Evolutionary conservation across 2,888 invertebrate genomes (phyloP).

Genomic region (Thecocarcelia acutangulata): DNA sequence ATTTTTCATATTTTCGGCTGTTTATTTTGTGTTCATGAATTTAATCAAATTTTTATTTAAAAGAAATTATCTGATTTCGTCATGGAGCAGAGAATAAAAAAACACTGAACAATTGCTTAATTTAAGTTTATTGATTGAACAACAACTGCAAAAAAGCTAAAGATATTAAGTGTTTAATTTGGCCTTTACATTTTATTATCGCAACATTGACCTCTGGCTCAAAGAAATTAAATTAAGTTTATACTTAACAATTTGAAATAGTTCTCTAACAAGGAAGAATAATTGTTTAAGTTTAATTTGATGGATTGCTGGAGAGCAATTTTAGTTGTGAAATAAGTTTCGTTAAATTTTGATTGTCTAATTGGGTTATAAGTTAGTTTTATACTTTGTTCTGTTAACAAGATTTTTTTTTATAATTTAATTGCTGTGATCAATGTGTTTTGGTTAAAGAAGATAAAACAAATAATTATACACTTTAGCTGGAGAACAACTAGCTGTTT

Average conservation of each 20-base stretch:
- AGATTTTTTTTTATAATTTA: too few relatives aligned
- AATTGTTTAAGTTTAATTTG: neutral
- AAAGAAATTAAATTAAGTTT: slow-evolving; percentile 19
- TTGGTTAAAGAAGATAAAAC: too few relatives aligned
- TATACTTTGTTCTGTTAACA: too few relatives aligned
- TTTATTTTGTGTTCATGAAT: slow-evolving; percentile 60
- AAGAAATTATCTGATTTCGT: slow-evolving; percentile 56
- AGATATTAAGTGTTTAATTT: slow-evolving; percentile 22
- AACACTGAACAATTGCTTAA: slow-evolving; percentile 61
- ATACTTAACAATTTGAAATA: neutral
- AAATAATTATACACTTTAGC: too few relatives aligned
- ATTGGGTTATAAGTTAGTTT: too few relatives aligned
- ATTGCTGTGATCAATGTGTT: too few relatives aligned
- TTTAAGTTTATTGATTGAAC: slow-evolving; percentile 59
- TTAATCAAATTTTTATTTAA: slow-evolving; percentile 60
- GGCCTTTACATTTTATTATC: slow-evolving; percentile 5
- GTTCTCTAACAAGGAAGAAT: too few relatives aligned
- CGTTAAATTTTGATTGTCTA: too few relatives aligned
- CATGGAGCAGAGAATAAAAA: slow-evolving; percentile 21
- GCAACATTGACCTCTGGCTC: slow-evolving; percentile 63
- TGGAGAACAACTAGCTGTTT: too few relatives aligned
- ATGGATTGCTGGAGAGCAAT: too few relatives aligned
- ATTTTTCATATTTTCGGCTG: slow-evolving; percentile 55
- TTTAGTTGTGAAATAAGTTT: too few relatives aligned
- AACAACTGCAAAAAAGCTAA: neutral